These are phyloP conservation scores for Sorex araneus DNA, from an alignment of 2,113 vertebrate genomes.

Conservation along the genomic window DNA sequence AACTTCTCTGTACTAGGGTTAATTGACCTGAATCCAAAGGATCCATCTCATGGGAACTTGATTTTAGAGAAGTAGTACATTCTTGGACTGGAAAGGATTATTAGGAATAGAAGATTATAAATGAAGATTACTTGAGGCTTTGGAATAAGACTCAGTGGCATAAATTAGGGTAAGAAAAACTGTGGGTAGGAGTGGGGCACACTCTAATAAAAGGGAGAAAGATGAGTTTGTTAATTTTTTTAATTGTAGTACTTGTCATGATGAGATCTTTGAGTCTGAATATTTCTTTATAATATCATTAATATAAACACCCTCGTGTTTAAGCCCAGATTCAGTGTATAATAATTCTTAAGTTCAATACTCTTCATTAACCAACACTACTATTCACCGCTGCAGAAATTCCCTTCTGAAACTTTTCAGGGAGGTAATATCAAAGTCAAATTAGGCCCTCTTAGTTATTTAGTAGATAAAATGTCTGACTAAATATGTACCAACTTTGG, in stretches of 20 bases:
- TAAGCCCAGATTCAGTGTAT: neutral
- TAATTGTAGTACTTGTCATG: conserved; percentile 4
- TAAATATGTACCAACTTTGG: neutral
- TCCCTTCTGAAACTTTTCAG: neutral
- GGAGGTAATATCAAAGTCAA: neutral
- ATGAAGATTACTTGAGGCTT: conserved; percentile 67
- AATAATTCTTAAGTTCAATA: neutral
- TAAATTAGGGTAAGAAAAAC: neutral
- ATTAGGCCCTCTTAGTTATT: neutral
- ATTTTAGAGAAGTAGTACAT: conserved; percentile 61
- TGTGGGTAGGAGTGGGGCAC: neutral
- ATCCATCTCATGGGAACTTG: conserved; percentile 27
- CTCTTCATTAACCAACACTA: neutral
- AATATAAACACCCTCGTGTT: neutral
- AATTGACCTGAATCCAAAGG: neutral
- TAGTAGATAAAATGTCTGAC: neutral
- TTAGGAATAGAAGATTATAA: conserved; percentile 51
- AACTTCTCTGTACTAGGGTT: conserved; percentile 3
- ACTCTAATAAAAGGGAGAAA: neutral
- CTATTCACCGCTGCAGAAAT: too few relatives aligned
- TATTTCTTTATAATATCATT: neutral
- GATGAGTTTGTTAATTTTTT: conserved; percentile 14
- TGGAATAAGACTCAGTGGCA: conserved; percentile 75
- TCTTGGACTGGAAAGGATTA: neutral
- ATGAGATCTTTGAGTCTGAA: neutral